Evolutionary conservation across 2,888 invertebrate species (phyloP), one percentile per base, ranked within the genome.

Genomic region (Synanthedon tipuliformis): DNA sequence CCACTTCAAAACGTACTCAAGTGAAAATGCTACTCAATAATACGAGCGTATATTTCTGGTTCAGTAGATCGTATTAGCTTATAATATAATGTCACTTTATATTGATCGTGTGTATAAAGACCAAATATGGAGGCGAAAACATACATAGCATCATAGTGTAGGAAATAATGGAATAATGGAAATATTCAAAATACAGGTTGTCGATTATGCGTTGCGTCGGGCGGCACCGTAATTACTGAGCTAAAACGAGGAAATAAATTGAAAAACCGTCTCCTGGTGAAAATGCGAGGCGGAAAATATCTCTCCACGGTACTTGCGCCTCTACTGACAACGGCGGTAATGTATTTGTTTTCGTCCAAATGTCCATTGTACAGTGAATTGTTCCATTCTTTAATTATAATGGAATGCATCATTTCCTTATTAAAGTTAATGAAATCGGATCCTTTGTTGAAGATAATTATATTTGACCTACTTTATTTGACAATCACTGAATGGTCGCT

Each of bases 221-320:
- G 65, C 69, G 68, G 66, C 66, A 64, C 68, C 71, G 77, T 81
- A 81, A 85, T 83, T 81, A 83, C 78, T 73, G 71, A 70, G 73
- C 74, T 78, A 80, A 82, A 84, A 81, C 79, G 75, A 69, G 73
- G 69, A 79, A 81, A 85, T 83, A 81, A 84, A 85, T 83, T 84
- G 81, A 83, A 84, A 83, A 83, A 76, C 76, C 77, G 68, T 70
- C 73, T 75, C 71, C 71, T 74, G 71, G 75, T 76, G 73, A 80
- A 81, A 80, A 80, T 78, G 65, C 66, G 71, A 68, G 71, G 69
- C 70, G 71, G 77, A 76, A 77, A 77, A 81, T 78, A 78, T 78
- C 73, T 74, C 74, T 78, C 69, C 66, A 70, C 71, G 72, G 72
- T 71, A 70, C 78, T 80, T 75, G 73, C 71, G 66, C 69, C 72